Conservation (phyloP, 92 coral and sea anemone genomes). For the Pocillopora grandis region DNA sequence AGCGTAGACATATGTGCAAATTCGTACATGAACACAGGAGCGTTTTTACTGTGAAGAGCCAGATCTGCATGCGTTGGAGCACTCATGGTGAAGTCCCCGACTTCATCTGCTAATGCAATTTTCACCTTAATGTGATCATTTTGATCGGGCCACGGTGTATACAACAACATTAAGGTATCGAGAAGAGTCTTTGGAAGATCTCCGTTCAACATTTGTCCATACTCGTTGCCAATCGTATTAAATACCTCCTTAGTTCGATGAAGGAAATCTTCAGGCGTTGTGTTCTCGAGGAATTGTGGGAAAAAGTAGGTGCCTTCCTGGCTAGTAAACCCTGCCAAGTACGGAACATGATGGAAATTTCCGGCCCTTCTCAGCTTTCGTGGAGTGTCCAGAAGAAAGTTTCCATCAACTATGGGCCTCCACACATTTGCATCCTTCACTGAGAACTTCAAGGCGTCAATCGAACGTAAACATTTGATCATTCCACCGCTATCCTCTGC, state of each 20-base stretch:
- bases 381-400: slow-evolving; percentile 70
- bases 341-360: slow-evolving; percentile 61
- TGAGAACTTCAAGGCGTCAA: slow-evolving; percentile 54
- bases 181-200: slow-evolving; percentile 32
- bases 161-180: slow-evolving; percentile 60
- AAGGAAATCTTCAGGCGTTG: slow-evolving; percentile 35
- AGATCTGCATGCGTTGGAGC: slow-evolving; percentile 75
- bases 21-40: slow-evolving; percentile 72
- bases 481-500: slow-evolving; percentile 32
- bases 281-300: background rate
- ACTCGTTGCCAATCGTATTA: slow-evolving; percentile 23
- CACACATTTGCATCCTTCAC: slow-evolving; percentile 60
- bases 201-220: slow-evolving; percentile 23
- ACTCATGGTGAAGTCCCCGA: slow-evolving; percentile 74
- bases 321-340: slow-evolving; percentile 79
- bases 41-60: slow-evolving; percentile 66
- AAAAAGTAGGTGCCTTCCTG: slow-evolving; percentile 80
- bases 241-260: slow-evolving; percentile 1
- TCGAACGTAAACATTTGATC: slow-evolving; percentile 66
- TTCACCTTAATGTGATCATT: slow-evolving; percentile 20
- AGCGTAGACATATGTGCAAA: slow-evolving; percentile 70
- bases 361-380: slow-evolving; percentile 60
- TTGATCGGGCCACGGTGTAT: slow-evolving; percentile 75
- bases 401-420: slow-evolving; percentile 77
- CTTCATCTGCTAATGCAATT: slow-evolving; percentile 54